A percentile compares a stretch with the other conserved stretches of the same genome.
These are phyloP conservation scores for Odontocolon sp. DNA, from an alignment of 2,888 invertebrate species.

Conservation along the genomic window DNA sequence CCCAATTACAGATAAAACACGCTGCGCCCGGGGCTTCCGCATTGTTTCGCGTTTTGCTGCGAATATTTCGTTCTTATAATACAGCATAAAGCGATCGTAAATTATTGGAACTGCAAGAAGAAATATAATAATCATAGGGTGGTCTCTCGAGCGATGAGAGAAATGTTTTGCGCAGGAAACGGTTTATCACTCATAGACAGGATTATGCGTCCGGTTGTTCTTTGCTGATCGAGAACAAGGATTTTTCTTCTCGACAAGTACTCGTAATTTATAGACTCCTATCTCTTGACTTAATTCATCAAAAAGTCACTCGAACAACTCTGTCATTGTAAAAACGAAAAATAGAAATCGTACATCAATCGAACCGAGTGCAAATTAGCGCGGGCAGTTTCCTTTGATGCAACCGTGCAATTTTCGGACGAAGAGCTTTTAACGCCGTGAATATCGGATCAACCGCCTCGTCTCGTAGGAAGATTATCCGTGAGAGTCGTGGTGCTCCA, in stretches of 20 bases:
- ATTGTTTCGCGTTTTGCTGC: constrained; percentile 35
- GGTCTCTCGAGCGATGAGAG: constrained; percentile 27
- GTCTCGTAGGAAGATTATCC: constrained; percentile 57
- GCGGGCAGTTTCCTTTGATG: constrained; percentile 25
- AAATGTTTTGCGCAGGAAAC: constrained; percentile 40
- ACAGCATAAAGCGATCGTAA: constrained; percentile 24
- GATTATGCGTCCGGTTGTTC: constrained; percentile 49
- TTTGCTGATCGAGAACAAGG: not conserved
- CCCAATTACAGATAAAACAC: constrained; percentile 57
- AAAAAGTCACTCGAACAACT: not conserved
- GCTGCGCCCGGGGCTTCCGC: constrained; percentile 37
- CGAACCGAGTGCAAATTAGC: constrained; percentile 27
- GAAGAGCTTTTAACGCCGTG: constrained; percentile 37
- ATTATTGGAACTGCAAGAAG: constrained; percentile 27
- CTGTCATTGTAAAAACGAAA: not conserved
- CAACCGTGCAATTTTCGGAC: no score
- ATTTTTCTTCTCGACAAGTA: constrained; percentile 19
- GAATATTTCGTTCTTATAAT: constrained; percentile 25
- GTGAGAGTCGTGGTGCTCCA: constrained; percentile 38
- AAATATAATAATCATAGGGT: constrained; percentile 23
- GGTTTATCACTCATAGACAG: constrained; percentile 38
- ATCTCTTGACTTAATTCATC: not conserved
- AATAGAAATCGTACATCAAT: constrained; percentile 9
- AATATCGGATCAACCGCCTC: constrained; percentile 9
- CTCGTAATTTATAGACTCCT: constrained; percentile 25